Conservation (phyloP, 2,888 invertebrate genomes). For the Cosmia trapezina region DNA sequence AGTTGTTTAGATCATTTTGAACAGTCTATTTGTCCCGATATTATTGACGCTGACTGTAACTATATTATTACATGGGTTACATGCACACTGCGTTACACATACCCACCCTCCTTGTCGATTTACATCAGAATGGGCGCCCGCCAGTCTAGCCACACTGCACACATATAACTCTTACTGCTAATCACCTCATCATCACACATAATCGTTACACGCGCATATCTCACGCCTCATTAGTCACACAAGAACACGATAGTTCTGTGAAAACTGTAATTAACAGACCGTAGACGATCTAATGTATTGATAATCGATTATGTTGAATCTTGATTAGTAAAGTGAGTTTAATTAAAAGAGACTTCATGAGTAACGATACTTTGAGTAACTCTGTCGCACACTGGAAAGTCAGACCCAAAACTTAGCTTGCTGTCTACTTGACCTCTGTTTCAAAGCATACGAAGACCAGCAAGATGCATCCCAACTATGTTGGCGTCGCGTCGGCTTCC, state of each 20-base stretch:
- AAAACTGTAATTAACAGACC: slow-evolving; percentile 46
- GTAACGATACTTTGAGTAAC: not conserved
- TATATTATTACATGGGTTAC: not conserved
- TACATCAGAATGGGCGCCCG: not conserved
- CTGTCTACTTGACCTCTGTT: not conserved
- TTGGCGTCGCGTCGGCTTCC: not conserved
- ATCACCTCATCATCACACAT: slow-evolving; percentile 37
- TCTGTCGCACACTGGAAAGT: too few species aligned
- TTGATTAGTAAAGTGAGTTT: slow-evolving; percentile 7
- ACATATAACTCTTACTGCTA: slow-evolving; percentile 14
- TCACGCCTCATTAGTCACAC: slow-evolving; percentile 43
- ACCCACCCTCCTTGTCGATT: not conserved
- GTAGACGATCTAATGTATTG: slow-evolving; percentile 24
- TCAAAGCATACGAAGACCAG: not conserved
- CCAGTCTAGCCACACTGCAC: not conserved
- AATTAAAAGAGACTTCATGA: not conserved
- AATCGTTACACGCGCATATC: slow-evolving; percentile 46
- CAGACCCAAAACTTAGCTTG: not conserved
- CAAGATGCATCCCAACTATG: not conserved
- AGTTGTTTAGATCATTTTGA: too few species aligned
- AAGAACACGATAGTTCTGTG: slow-evolving; percentile 32
- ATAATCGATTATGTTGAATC: slow-evolving; percentile 46
- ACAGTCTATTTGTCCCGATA: too few species aligned
- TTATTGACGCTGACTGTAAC: too few species aligned
- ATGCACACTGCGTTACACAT: not conserved